These are phyloP conservation scores for Mechanitis mazaeus DNA, from an alignment of 2,888 invertebrate species.

Conservation along the genomic window DNA sequence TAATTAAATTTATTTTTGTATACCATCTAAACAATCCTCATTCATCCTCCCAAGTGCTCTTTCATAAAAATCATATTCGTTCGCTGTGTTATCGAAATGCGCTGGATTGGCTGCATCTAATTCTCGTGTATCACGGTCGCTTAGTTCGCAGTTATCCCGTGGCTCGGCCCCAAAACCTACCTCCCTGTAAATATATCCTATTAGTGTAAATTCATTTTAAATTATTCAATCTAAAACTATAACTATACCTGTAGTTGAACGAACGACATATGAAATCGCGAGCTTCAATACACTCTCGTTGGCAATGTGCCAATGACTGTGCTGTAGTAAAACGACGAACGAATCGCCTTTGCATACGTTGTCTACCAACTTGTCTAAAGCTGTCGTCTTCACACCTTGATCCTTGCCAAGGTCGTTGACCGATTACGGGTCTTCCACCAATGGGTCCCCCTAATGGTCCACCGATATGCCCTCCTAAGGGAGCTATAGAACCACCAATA, in stretches of 20 bases:
- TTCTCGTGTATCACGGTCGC: conserved; percentile 89
- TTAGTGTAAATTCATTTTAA: neutral
- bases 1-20: neutral
- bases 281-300: conserved; percentile 88
- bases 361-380: conserved; percentile 89
- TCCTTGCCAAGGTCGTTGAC: conserved; percentile 63
- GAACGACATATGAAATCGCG: conserved; percentile 90
- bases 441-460: conserved; percentile 53
- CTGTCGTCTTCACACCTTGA: conserved; percentile 89
- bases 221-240: conserved; percentile 5
- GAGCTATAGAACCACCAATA: conserved; percentile 36
- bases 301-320: conserved; percentile 86
- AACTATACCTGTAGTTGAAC: conserved; percentile 86
- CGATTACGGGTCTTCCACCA: conserved; percentile 48
- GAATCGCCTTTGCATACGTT: conserved; percentile 86
- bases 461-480: conserved; percentile 54
- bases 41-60: conserved; percentile 83
- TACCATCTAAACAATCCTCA: conserved; percentile 92
- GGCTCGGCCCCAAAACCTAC: conserved; percentile 79
- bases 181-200: conserved; percentile 53
- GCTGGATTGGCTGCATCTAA: conserved; percentile 90
- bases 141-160: conserved; percentile 91
- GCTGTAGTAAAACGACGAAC: conserved; percentile 84
- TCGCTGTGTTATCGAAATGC: conserved; percentile 88
- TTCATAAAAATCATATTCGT: conserved; percentile 89